Conservation (phyloP, 2,797 vertebrate species). For the Eulemur rubriventer region DNA sequence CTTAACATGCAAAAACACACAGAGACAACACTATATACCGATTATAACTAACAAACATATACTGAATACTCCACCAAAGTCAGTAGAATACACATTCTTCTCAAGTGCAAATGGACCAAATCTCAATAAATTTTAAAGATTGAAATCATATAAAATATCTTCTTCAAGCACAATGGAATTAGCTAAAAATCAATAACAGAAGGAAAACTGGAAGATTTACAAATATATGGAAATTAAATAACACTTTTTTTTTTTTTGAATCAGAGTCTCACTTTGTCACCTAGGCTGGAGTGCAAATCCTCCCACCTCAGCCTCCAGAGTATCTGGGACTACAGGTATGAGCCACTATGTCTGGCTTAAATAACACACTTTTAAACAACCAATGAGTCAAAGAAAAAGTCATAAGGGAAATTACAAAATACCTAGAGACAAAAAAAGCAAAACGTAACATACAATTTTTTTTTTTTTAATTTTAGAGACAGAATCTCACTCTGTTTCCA, state of each 20-base stretch:
- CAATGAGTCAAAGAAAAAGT: neutral
- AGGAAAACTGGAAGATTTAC: neutral
- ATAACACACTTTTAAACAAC: neutral
- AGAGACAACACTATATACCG: neutral
- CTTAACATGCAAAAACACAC: neutral
- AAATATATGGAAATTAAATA: neutral
- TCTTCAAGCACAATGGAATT: neutral
- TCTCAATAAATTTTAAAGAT: neutral
- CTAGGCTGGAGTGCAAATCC: too few relatives aligned
- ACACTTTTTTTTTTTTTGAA: too few relatives aligned
- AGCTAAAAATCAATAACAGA: neutral
- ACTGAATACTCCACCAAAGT: neutral
- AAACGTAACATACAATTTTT: neutral
- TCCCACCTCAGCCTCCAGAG: too few relatives aligned
- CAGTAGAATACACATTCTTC: neutral
- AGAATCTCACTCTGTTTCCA: too few relatives aligned
- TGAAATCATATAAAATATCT: neutral
- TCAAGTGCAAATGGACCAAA: neutral
- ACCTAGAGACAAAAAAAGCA: neutral
- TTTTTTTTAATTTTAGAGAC: too few relatives aligned
- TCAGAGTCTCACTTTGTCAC: too few relatives aligned
- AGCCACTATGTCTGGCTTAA: too few relatives aligned
- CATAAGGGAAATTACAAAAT: neutral
- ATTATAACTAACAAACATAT: neutral
- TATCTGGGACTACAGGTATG: too few relatives aligned